Evolutionary conservation across 2,797 vertebrate species (phyloP), one percentile per base, ranked within the genome.

Genomic region (Graptemys geographica): DNA sequence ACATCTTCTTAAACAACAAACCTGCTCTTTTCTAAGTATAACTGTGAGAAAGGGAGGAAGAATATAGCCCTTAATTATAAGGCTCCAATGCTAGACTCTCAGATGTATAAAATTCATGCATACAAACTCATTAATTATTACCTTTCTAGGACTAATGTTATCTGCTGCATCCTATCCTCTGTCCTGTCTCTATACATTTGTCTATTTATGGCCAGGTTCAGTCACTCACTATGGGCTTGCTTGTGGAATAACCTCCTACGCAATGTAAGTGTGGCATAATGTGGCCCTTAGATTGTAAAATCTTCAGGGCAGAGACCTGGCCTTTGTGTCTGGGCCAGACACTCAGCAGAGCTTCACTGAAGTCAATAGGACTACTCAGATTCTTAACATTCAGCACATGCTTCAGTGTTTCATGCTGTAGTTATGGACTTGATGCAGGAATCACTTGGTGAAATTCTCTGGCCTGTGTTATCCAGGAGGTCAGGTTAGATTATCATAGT

Each of bases 191-290:
- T 31, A 31, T 59, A 59, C 57, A 31, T 59, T 23, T 53, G 8
- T 51, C 16, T 87, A 57, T 86, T 85, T 16, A 2, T 25, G 37
- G 78, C 65, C 25, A 80, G 41, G 53, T 41, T 85, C 25, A 83
- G 23, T 33, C 87, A 4, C 16, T 78, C 81, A 56, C 81, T 74
- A 33, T n/a, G 65, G 53, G 51, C 28, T 6, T 2, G 6, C 16
- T 41, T 0, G 0, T 52, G 57, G 51, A 44, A 56, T 7, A 83
- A 49, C 3, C 3, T 59, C 28, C 28, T 59, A 28, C 12, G 6
- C 57, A 57, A 57, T 62, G 57, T 33, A 62, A 31, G 31, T 33
- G 59, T 33, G 31, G 59, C 31, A 33, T 62, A 62, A 62, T 4
- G 15, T 62, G 59, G 59, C 31, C 59, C 59, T 62, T 62, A 62